Conservation (phyloP, 2,888 invertebrate species). For the Gnatocerus cornutus region DNA sequence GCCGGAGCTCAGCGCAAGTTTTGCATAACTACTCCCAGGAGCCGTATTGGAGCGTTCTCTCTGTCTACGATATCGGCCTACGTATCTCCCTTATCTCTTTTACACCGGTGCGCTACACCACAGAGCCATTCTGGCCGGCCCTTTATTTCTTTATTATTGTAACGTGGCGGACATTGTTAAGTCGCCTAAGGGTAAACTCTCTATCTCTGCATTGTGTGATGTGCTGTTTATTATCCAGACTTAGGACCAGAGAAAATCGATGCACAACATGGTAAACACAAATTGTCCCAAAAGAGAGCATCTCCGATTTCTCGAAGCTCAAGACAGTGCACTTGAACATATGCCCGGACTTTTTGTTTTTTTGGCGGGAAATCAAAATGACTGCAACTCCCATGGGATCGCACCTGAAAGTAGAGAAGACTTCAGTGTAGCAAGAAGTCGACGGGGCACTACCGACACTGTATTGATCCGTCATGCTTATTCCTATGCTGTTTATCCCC, state of each 20-base stretch:
- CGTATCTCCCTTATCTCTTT: conserved; percentile 60
- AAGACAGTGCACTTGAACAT: too few relatives aligned
- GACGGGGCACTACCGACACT: conserved; percentile 27
- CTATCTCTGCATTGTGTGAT: conserved; percentile 41
- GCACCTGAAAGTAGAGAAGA: conserved; percentile 26
- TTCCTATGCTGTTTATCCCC: conserved; percentile 58
- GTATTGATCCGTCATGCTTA: conserved; percentile 54
- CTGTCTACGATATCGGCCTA: conserved; percentile 56
- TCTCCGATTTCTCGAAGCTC: too few relatives aligned
- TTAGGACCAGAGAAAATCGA: neutral
- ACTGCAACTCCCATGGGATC: conserved; percentile 7
- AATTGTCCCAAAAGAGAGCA: too few relatives aligned
- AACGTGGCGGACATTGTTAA: conserved; percentile 58
- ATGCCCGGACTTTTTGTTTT: neutral
- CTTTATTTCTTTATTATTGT: conserved; percentile 65
- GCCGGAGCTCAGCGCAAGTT: conserved; percentile 65
- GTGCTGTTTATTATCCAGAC: conserved; percentile 55
- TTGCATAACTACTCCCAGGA: conserved; percentile 71
- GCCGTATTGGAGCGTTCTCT: conserved; percentile 64
- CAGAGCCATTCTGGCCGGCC: conserved; percentile 50
- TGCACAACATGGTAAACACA: too few relatives aligned
- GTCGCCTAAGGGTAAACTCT: conserved; percentile 51
- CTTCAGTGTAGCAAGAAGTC: conserved; percentile 7
- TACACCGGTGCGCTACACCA: conserved; percentile 45
- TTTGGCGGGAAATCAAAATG: conserved; percentile 16